Conservation (phyloP, 1,140 invertebrate genomes). For the Episyrphus balteatus region DNA sequence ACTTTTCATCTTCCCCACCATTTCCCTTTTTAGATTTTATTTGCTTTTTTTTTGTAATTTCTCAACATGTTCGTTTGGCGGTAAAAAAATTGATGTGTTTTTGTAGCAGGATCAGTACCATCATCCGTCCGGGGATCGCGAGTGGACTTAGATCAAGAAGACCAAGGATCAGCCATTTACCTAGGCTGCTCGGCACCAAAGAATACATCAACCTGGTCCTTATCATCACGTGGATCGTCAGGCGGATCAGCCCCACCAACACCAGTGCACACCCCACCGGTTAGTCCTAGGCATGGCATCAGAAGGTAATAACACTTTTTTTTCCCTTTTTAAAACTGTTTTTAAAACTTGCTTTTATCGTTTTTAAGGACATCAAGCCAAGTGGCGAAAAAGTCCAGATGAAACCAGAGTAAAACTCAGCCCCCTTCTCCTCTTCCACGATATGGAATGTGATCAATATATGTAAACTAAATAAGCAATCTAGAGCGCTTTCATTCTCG, state of each 20-base stretch:
- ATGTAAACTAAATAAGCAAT: too few relatives aligned
- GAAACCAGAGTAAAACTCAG: too few relatives aligned
- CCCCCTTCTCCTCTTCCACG: too few relatives aligned
- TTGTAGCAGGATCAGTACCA: conserved; percentile 41
- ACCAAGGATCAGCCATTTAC: conserved; percentile 42
- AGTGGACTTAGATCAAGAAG: conserved; percentile 47
- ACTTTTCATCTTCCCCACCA: neutral
- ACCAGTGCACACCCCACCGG: conserved; percentile 42
- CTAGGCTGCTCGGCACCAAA: conserved; percentile 30
- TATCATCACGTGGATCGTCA: conserved; percentile 29
- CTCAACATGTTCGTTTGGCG: neutral
- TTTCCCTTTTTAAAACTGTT: too few relatives aligned
- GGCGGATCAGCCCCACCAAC: conserved; percentile 43
- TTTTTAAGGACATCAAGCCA: too few relatives aligned
- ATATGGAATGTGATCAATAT: too few relatives aligned
- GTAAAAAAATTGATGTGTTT: neutral
- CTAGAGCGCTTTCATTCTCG: too few relatives aligned
- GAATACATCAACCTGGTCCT: conserved; percentile 15
- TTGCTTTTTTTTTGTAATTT: neutral
- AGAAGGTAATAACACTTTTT: conserved; percentile 14
- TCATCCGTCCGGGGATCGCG: conserved; percentile 55
- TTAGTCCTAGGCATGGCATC: conserved; percentile 40
- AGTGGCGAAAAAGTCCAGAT: too few relatives aligned
- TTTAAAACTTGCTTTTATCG: too few relatives aligned
- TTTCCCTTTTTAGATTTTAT: neutral